Conservation (phyloP, 2,888 invertebrate genomes). For the Leucophenga montana region DNA sequence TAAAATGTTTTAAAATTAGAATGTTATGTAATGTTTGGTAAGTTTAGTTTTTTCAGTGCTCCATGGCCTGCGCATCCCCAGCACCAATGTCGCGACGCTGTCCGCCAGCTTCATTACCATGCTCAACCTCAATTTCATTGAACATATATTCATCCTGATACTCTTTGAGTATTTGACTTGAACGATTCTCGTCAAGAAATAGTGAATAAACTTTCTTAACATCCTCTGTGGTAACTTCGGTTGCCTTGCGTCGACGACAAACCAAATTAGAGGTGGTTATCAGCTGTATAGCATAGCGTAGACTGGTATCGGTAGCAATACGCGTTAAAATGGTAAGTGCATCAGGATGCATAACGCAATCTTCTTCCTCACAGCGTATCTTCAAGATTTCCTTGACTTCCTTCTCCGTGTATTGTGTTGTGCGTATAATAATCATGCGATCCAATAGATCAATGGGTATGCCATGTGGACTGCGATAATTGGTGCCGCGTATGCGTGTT, state of each 20-base stretch:
- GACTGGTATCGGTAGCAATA: conserved; percentile 93
- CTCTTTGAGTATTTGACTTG: conserved; percentile 93
- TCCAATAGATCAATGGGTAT: conserved; percentile 97
- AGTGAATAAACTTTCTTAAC: conserved; percentile 95
- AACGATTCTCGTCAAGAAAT: conserved; percentile 94
- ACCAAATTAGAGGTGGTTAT: conserved; percentile 97
- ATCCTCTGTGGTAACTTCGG: conserved; percentile 89
- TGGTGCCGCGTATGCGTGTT: conserved; percentile 94
- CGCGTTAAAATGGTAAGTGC: conserved; percentile 92
- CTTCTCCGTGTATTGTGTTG: conserved; percentile 88
- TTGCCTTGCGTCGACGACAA: conserved; percentile 89
- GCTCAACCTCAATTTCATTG: conserved; percentile 75
- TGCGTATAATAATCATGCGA: conserved; percentile 94
- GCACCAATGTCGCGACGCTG: conserved; percentile 58
- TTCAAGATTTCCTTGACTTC: conserved; percentile 94
- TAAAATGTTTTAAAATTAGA: conserved; percentile 1
- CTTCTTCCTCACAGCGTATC: conserved; percentile 97
- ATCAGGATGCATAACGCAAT: conserved; percentile 94
- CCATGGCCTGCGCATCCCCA: conserved; percentile 69
- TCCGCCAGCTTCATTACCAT: conserved; percentile 51
- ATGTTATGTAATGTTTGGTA: conserved; percentile 14
- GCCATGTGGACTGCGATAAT: conserved; percentile 95
- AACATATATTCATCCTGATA: conserved; percentile 98
- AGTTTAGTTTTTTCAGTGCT: conserved; percentile 54
- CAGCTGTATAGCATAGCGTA: conserved; percentile 97